Conservation (phyloP, 2,113 vertebrate species). For the Colius striatus region DNA sequence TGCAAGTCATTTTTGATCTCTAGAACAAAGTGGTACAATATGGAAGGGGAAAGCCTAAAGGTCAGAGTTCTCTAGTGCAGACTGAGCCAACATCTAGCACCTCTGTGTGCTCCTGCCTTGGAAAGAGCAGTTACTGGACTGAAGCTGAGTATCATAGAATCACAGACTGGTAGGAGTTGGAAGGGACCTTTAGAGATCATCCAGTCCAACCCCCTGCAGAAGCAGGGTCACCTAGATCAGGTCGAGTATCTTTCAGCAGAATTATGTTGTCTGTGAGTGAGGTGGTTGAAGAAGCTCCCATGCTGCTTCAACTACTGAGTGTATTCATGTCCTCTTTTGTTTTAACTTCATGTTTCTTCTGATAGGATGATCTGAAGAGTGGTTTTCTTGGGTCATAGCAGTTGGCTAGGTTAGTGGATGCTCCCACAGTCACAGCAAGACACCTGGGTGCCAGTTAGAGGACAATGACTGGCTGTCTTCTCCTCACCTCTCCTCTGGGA, state of each 20-base stretch:
- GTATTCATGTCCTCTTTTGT: fast-evolving
- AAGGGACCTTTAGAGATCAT: too few relatives aligned
- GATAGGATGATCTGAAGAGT: background rate
- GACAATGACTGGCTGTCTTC: fast-evolving
- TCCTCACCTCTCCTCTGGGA: background rate
- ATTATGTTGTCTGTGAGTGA: fast-evolving
- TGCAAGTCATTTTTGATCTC: background rate
- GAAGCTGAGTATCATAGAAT: background rate
- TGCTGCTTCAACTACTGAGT: background rate
- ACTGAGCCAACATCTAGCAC: background rate
- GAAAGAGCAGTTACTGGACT: background rate
- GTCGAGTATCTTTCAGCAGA: background rate
- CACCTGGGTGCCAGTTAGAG: too few relatives aligned
- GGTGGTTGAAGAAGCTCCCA: background rate
- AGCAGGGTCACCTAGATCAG: too few relatives aligned
- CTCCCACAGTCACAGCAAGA: background rate
- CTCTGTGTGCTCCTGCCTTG: background rate
- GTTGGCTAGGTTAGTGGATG: fast-evolving
- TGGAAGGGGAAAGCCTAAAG: background rate
- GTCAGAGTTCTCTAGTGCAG: background rate
- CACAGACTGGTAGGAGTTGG: too few relatives aligned
- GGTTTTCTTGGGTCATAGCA: background rate
- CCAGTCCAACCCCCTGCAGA: too few relatives aligned
- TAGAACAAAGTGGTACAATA: background rate
- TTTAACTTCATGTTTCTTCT: background rate